Conservation (phyloP, 2,888 invertebrate species). For the Zaprionus bogoriensis region DNA sequence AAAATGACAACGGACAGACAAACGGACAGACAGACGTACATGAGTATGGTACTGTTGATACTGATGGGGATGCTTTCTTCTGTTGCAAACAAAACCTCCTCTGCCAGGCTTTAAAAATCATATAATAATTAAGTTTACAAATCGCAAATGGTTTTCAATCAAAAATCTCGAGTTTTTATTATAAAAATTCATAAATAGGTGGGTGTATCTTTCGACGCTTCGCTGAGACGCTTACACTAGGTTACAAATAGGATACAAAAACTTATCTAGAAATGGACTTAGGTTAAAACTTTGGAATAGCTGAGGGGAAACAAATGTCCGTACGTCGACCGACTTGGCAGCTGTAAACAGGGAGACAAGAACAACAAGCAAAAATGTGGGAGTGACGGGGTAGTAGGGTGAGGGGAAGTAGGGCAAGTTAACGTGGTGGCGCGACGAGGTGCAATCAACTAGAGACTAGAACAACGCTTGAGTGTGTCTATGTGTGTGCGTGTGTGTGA, state of each 20-base stretch:
- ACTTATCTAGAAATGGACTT: constrained; percentile 36
- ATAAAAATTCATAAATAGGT: constrained; percentile 66
- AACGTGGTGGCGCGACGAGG: constrained; percentile 28
- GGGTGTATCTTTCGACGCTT: constrained; percentile 33
- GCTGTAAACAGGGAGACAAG: constrained; percentile 56
- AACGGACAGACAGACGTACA: too few species aligned
- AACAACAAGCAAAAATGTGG: constrained; percentile 52
- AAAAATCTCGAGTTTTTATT: constrained; percentile 1
- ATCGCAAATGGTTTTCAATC: neutral
- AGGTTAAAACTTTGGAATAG: constrained; percentile 70
- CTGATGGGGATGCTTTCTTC: too few species aligned
- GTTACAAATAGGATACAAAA: constrained; percentile 30
- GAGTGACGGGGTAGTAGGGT: neutral
- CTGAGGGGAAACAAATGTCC: constrained; percentile 57
- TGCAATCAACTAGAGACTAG: constrained; percentile 71
- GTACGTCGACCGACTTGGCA: constrained; percentile 36
- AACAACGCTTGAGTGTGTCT: constrained; percentile 75
- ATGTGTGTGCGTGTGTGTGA: constrained; percentile 19
- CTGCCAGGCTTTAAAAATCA: neutral
- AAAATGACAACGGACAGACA: too few species aligned
- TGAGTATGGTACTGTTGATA: too few species aligned
- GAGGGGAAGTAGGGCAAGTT: constrained; percentile 1
- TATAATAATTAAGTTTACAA: neutral
- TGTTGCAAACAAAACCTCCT: too few species aligned
- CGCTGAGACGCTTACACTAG: constrained; percentile 17